phyloP scores from a whole-genome alignment of 2,113 vertebrate species.

The Notothenia coriiceps region DNA sequence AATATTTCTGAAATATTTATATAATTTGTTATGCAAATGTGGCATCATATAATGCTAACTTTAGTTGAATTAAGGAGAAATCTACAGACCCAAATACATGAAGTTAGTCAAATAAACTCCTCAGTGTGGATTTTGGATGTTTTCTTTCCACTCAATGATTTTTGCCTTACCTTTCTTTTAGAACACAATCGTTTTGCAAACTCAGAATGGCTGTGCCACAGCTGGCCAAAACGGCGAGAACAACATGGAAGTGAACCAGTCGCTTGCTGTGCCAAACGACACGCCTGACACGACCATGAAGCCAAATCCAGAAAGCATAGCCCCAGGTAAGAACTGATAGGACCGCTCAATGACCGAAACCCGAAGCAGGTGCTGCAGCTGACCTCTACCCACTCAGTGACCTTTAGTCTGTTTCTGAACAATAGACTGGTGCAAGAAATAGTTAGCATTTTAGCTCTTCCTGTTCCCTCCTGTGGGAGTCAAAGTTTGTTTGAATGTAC shows the following conservation, averaged over 20 bases:
- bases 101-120: no score
- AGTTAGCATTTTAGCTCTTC: no score
- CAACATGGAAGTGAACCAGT: slow-evolving; percentile 69
- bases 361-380: slow-evolving; percentile 2
- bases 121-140: no score
- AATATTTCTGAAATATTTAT: no score
- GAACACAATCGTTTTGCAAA: slow-evolving; percentile 58
- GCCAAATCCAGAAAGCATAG: slow-evolving; percentile 89
- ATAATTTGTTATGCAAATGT: no score
- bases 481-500: no score
- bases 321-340: slow-evolving; percentile 87
- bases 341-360: not conserved
- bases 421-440: not conserved
- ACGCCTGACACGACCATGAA: slow-evolving; percentile 81
- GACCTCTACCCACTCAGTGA: slow-evolving; percentile 4
- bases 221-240: slow-evolving; percentile 71
- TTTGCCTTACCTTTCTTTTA: slow-evolving; percentile 13
- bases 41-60: no score
- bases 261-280: slow-evolving; percentile 83
- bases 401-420: not conserved
- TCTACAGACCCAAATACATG: no score
- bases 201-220: slow-evolving; percentile 77
- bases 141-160: no score
- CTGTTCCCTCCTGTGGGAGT: no score
- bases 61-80: no score